Evolutionary conservation across 2,797 vertebrate species (phyloP).

Genomic region (Semotilus atromaculatus): DNA sequence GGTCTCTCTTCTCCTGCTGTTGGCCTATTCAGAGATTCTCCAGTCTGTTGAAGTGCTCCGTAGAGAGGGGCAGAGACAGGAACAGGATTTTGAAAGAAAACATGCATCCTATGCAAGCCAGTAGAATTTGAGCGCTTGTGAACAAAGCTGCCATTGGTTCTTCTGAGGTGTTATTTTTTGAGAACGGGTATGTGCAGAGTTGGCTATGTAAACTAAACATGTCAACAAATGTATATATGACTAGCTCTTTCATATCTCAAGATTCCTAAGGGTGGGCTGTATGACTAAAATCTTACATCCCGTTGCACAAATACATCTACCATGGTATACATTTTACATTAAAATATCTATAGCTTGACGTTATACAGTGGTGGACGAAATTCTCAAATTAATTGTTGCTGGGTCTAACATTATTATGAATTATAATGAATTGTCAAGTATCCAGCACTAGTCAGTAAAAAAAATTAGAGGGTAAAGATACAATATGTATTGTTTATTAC

Average conservation of each 20-base stretch:
- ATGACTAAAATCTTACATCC: background rate
- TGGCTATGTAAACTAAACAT: background rate
- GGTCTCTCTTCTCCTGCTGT: constrained; percentile 54
- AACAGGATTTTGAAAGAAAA: constrained; percentile 73
- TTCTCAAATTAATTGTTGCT: background rate
- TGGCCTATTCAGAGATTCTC: constrained; percentile 46
- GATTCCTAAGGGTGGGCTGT: background rate
- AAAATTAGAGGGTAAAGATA: background rate
- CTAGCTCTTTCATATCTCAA: constrained; percentile 12
- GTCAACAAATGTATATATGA: constrained; percentile 7
- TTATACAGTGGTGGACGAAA: background rate
- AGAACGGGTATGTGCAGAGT: background rate
- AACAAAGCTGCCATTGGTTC: constrained; percentile 28
- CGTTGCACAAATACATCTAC: background rate
- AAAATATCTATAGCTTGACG: background rate
- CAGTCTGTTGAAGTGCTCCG: constrained; percentile 46
- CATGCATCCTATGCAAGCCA: constrained; percentile 63
- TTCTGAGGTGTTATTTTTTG: background rate
- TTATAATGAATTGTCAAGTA: background rate
- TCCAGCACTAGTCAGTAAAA: background rate
- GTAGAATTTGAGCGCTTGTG: constrained; percentile 59
- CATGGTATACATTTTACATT: background rate
- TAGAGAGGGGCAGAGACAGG: constrained; percentile 27
- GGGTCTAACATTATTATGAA: background rate
- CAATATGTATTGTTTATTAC: background rate